These are phyloP conservation scores for Mormyrus hasselquistii DNA, from an alignment of 2,797 vertebrate species.

Conservation along the genomic window DNA sequence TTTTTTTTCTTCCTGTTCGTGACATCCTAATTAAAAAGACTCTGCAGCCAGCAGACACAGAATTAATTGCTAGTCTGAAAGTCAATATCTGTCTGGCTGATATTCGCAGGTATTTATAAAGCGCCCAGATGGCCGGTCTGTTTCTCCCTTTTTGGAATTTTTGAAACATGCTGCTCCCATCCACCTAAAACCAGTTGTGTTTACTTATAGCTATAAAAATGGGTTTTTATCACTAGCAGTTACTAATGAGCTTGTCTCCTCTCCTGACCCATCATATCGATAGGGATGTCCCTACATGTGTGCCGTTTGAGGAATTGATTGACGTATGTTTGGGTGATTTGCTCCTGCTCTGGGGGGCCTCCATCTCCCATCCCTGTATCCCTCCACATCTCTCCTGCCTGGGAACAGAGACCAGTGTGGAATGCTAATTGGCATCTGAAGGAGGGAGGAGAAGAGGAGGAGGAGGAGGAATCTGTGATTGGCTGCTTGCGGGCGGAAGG, in stretches of 20 bases:
- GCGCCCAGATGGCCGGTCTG: not conserved
- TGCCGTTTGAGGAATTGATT: not conserved
- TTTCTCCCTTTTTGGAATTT: not conserved
- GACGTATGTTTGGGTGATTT: not conserved
- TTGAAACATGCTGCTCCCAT: not conserved
- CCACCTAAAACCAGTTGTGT: not conserved
- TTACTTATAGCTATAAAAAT: not conserved
- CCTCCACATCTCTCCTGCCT: constrained; percentile 24
- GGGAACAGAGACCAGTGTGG: constrained; percentile 1
- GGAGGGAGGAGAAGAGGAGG: constrained; percentile 37
- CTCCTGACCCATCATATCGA: not conserved
- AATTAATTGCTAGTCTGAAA: not conserved
- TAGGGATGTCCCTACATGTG: not conserved
- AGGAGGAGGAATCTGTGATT: constrained; percentile 38
- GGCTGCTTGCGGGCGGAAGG: constrained; percentile 37
- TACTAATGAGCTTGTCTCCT: not conserved
- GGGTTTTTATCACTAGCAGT: not conserved
- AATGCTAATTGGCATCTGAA: constrained; percentile 48
- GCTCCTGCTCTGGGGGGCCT: not conserved
- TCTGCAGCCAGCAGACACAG: not conserved
- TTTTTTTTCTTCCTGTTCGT: not conserved
- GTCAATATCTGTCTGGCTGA: not conserved
- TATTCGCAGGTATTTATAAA: not conserved
- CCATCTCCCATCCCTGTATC: not conserved
- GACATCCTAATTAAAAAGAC: constrained; percentile 11